Percentiles rank a stretch among this genome's conserved stretches.
These are phyloP conservation scores for Porites divaricata DNA, from an alignment of 92 coral and sea anemone genomes.

Conservation along the genomic window DNA sequence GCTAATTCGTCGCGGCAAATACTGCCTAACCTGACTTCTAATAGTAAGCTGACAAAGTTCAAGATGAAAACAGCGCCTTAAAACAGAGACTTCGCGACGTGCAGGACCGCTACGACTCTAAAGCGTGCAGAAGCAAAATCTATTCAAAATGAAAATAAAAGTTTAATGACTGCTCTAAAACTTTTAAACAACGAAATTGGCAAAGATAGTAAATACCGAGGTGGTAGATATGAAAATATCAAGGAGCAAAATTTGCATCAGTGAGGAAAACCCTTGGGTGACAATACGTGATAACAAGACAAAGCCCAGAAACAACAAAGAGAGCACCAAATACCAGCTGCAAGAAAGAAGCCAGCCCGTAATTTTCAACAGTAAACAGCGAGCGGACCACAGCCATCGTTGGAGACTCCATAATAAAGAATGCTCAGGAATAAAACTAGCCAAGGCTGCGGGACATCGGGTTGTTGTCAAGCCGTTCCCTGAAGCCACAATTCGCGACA, in stretches of 20 bases:
- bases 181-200: constrained; percentile 7
- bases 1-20: constrained; percentile 23
- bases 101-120: constrained; percentile 26
- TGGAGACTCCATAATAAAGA: constrained; percentile 51
- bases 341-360: not conserved
- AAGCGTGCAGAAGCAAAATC: not conserved
- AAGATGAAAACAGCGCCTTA: constrained; percentile 14
- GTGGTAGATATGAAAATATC: constrained; percentile 20
- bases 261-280: not conserved
- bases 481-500: constrained; percentile 47
- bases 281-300: too few relatives aligned
- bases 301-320: constrained; percentile 15
- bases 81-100: constrained; percentile 26
- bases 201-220: constrained; percentile 13
- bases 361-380: constrained; percentile 10
- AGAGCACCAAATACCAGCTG: not conserved
- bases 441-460: constrained; percentile 40
- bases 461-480: constrained; percentile 57
- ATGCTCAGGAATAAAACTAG: constrained; percentile 24
- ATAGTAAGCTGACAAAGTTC: not conserved
- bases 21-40: constrained; percentile 24
- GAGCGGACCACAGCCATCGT: constrained; percentile 40
- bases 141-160: not conserved
- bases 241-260: constrained; percentile 24
- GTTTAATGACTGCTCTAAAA: too few relatives aligned